These are phyloP conservation scores for Eilema depressum DNA, from an alignment of 2,888 invertebrate genomes.

Conservation along the genomic window DNA sequence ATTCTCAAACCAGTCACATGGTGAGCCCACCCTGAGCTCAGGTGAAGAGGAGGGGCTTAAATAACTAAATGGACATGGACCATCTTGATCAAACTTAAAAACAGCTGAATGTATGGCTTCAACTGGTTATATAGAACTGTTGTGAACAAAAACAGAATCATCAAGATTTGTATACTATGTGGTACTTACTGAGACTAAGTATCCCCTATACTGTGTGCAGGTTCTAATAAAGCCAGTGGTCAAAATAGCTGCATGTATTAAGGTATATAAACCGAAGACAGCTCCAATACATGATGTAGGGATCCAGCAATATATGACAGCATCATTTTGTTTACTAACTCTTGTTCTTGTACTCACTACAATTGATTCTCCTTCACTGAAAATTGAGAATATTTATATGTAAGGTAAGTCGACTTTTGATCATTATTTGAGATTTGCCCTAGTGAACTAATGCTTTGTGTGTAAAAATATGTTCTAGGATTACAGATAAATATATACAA, in stretches of 20 bases:
- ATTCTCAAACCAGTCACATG: no score
- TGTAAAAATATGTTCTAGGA: background rate
- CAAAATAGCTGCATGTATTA: slow-evolving; percentile 90
- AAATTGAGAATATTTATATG: slow-evolving; percentile 51
- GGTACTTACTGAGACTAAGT: slow-evolving; percentile 86
- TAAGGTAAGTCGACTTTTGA: background rate
- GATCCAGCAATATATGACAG: slow-evolving; percentile 90
- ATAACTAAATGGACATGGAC: no score
- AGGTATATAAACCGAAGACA: slow-evolving; percentile 88
- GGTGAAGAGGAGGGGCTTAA: no score
- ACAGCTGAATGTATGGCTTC: no score
- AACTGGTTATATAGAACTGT: no score
- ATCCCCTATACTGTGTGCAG: slow-evolving; percentile 91
- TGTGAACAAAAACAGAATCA: no score
- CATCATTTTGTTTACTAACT: slow-evolving; percentile 85
- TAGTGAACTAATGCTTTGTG: background rate
- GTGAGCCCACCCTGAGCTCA: no score
- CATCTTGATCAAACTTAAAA: no score
- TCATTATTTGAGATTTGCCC: no score
- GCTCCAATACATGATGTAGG: slow-evolving; percentile 88
- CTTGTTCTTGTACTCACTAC: slow-evolving; percentile 88
- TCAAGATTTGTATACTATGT: background rate
- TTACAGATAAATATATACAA: no score
- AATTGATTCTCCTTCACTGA: slow-evolving; percentile 89
- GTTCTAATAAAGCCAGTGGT: slow-evolving; percentile 92